Evolutionary conservation across 2,888 invertebrate genomes (phyloP).

Genomic region (Cheilosia grossa): DNA sequence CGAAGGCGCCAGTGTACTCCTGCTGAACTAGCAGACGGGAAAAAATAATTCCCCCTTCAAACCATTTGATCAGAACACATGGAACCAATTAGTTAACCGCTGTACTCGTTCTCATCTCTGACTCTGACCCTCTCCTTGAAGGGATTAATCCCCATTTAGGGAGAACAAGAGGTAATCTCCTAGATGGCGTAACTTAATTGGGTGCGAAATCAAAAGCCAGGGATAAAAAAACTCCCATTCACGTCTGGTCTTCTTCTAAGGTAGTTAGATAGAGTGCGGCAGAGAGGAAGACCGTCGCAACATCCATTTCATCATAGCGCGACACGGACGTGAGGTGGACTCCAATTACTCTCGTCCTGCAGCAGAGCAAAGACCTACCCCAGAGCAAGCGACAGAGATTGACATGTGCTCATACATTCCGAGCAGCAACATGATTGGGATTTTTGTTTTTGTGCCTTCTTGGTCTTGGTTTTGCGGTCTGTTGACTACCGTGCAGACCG

Average conservation of each 20-base stretch:
- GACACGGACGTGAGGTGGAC: conserved; percentile 21
- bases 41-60: neutral
- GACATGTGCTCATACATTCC: conserved; percentile 30
- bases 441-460: neutral
- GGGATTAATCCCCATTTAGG: conserved; percentile 18
- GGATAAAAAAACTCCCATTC: neutral
- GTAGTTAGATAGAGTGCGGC: neutral
- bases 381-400: conserved; percentile 7
- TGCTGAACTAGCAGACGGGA: neutral
- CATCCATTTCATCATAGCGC: conserved; percentile 27
- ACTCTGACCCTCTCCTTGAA: neutral
- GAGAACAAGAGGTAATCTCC: conserved; percentile 21
- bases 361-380: conserved; percentile 13
- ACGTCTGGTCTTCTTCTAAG: neutral
- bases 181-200: conserved; percentile 21
- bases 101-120: neutral
- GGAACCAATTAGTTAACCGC: neutral
- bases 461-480: neutral
- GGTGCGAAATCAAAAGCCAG: conserved; percentile 16
- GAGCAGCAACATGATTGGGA: conserved; percentile 18
- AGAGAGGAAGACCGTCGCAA: neutral
- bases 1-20: neutral
- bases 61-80: neutral
- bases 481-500: neutral
- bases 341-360: conserved; percentile 6